Conservation (phyloP, 2,113 vertebrate genomes). For the Papio anubis region DNA sequence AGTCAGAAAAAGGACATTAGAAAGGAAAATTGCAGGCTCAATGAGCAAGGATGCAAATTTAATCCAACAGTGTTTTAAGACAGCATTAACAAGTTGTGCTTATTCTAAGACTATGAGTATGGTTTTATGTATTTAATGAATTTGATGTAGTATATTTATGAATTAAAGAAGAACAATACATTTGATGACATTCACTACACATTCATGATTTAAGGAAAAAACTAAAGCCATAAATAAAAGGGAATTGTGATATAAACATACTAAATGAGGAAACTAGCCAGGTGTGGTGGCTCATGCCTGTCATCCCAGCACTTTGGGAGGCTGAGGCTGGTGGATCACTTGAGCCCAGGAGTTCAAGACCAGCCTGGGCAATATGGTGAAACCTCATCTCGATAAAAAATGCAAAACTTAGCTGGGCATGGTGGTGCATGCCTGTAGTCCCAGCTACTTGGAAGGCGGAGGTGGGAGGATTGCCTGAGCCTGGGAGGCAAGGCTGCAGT, state of each 20-base stretch:
- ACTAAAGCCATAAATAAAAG: neutral
- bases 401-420: no score
- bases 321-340: no score
- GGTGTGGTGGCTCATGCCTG: no score
- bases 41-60: neutral
- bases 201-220: neutral
- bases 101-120: neutral
- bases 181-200: neutral
- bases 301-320: no score
- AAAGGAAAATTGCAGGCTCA: neutral
- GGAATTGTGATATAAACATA: neutral
- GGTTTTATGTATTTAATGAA: neutral
- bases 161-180: neutral
- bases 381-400: no score
- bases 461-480: no score
- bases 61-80: neutral
- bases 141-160: neutral
- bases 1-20: neutral
- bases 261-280: neutral
- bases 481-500: no score
- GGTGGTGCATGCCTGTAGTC: no score
- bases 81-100: neutral
- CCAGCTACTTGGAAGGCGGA: no score
- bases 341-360: no score
- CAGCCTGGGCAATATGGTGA: no score